These are phyloP conservation scores for Drosophila imparisetae DNA, from an alignment of 2,888 invertebrate genomes.

Conservation along the genomic window DNA sequence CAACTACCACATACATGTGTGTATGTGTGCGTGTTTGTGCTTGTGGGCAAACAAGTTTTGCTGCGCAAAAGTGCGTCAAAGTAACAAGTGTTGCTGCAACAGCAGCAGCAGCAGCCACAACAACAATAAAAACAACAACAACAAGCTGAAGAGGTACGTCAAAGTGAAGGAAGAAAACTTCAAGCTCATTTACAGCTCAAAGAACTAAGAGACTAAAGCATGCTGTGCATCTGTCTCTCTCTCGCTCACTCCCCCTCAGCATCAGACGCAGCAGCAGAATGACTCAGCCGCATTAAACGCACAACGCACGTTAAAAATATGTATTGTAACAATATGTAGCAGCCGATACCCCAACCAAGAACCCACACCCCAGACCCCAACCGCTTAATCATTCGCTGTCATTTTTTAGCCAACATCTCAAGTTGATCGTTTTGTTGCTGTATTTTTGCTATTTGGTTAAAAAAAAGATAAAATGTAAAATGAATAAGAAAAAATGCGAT, in stretches of 20 bases:
- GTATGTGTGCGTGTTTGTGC: constrained; percentile 21
- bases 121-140: constrained; percentile 1
- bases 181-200: not conserved
- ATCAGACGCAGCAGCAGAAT: not conserved
- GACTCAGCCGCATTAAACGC: constrained; percentile 36
- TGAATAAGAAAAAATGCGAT: not conserved
- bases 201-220: constrained; percentile 7
- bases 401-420: constrained; percentile 17
- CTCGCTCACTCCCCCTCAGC: not conserved
- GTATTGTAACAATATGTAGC: not conserved
- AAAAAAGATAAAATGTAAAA: constrained; percentile 4
- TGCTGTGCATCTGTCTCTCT: not conserved
- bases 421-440: constrained; percentile 5
- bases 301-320: constrained; percentile 34
- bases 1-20: constrained; percentile 7
- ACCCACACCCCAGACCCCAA: constrained; percentile 9
- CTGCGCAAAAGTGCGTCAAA: constrained; percentile 45
- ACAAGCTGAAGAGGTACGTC: constrained; percentile 31
- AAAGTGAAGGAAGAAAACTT: constrained; percentile 6
- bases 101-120: constrained; percentile 4
- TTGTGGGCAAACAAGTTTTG: constrained; percentile 55
- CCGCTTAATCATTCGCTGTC: constrained; percentile 33
- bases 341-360: not conserved
- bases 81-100: constrained; percentile 46
- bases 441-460: constrained; percentile 6